Evolutionary conservation across 2,113 vertebrate genomes (phyloP), one percentile per base, ranked within the genome.

Genomic region (Salvelinus namaycush): DNA sequence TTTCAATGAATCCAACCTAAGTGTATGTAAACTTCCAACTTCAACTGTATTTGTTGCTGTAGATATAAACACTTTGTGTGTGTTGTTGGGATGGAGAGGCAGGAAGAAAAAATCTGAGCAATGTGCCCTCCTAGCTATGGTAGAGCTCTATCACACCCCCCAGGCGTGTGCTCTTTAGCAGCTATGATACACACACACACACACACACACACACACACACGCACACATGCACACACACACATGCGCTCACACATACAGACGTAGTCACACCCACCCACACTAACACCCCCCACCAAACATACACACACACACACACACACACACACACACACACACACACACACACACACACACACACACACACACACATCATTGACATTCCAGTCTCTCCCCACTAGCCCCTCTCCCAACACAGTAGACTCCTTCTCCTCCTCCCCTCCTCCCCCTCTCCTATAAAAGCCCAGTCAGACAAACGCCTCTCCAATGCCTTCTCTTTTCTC

Each of bases 391-490:
- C 14, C 64, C 11, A 27, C 6, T 12, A 27, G 64, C 12, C 22
- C 51, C 16, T 54, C 24, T 22, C 64, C 4, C 8, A 1, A 29
- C 64, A 66, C 64, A 66, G 64, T 12, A 5, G 26, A 18, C 26
- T 62, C 68, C 14, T 66, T 66, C 62, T 66, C 16, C 59, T 62
- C 20, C n/a, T 20, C 20, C 59, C n/a, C 57, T 59, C 59, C 18
- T 11, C 24, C 24, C n/a, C 59, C 18, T 11, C 59, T 62, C 59
- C 59, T 62, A 7, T 8, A n/a, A 22, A 20, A 22, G 20, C 59
- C 59, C n/a, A 62, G 12, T 24, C 59, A n/a, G n/a, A 62, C 74
- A 70, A 24, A 34, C 59, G 75, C 71, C 76, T 76, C 73, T 54
- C 76, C 80, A 81, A 76, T 74, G 67, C 14, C 39, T 9, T 44